phyloP scores from a whole-genome alignment of 2,113 vertebrate species.

The Ceratotherium simum region DNA sequence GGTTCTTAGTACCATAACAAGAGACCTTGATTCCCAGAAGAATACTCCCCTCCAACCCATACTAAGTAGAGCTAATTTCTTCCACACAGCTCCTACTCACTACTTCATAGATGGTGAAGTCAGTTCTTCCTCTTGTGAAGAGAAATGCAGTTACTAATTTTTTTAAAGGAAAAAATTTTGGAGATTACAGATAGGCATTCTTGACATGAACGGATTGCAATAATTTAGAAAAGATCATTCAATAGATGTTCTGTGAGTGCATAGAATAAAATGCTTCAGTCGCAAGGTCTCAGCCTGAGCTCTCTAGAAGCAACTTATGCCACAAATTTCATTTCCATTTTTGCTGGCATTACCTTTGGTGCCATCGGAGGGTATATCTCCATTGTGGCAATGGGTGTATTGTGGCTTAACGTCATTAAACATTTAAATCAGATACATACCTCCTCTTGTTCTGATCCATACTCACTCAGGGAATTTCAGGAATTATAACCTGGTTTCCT shows the following conservation, averaged over 20 bases:
- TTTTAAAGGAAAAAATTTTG: not conserved
- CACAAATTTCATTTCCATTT: not conserved
- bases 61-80: not conserved
- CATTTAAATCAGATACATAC: not conserved
- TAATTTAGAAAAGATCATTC: not conserved
- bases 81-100: not conserved
- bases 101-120: not conserved
- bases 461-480: not conserved
- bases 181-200: not conserved
- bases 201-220: not conserved
- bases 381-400: not conserved
- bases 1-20: not conserved
- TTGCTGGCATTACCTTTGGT: not conserved
- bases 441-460: not conserved
- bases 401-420: not conserved
- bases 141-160: not conserved
- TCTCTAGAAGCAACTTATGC: not conserved
- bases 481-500: not conserved
- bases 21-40: not conserved
- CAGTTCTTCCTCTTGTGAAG: not conserved
- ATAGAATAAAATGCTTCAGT: not conserved
- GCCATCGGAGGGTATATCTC: not conserved
- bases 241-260: not conserved
- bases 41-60: not conserved
- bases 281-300: not conserved